These are phyloP conservation scores for Etheostoma spectabile DNA, from an alignment of 2,113 vertebrate genomes.

Conservation along the genomic window DNA sequence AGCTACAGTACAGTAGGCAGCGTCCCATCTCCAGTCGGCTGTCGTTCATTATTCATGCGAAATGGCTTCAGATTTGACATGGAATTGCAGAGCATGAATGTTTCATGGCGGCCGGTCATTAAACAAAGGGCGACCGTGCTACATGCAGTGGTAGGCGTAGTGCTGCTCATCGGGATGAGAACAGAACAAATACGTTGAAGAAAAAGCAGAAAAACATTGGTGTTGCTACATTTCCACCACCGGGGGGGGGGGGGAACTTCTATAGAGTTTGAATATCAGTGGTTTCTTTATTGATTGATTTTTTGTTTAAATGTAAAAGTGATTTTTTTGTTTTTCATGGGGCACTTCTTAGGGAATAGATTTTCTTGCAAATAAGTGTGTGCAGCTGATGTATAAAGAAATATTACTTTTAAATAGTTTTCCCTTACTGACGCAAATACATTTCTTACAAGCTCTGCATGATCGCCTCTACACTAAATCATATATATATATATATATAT, in stretches of 20 bases:
- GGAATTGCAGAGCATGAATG: conserved; percentile 31
- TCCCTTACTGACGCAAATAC: neutral
- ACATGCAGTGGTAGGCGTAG: neutral
- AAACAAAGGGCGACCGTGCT: conserved; percentile 20
- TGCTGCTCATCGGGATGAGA: neutral
- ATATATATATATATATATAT: too few species aligned
- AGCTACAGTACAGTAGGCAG: conserved; percentile 23
- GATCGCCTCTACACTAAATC: neutral
- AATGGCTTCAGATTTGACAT: conserved; percentile 42
- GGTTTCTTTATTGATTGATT: neutral
- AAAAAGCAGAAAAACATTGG: conserved; percentile 15
- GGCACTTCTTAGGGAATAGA: neutral
- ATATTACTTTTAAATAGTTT: neutral
- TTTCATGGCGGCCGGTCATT: conserved; percentile 23
- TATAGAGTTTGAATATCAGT: neutral
- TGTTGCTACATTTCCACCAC: neutral
- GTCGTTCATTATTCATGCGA: conserved; percentile 56
- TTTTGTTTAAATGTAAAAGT: too few species aligned
- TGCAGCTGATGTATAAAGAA: neutral
- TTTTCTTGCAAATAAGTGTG: neutral
- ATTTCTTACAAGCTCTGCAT: neutral
- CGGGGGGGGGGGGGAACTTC: neutral
- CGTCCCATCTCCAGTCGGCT: conserved; percentile 16
- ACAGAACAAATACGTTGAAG: conserved; percentile 10
- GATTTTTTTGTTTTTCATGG: neutral